Percentiles rank a stretch among this genome's conserved stretches.
These are phyloP conservation scores for Dryocosmus kuriphilus DNA, from an alignment of 2,888 invertebrate species.

Conservation along the genomic window DNA sequence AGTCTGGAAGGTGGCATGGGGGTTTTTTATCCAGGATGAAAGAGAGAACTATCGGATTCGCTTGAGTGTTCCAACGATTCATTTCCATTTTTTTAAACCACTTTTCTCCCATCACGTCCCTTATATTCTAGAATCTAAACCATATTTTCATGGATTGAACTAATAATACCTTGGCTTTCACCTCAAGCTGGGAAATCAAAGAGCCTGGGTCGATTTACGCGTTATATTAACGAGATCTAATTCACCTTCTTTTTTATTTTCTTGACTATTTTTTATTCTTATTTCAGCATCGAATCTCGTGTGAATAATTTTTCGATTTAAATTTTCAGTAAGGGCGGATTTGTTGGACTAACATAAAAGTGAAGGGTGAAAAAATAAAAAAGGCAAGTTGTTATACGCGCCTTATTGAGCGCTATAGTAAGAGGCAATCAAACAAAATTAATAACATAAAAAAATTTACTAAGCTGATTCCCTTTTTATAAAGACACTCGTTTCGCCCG, in stretches of 20 bases:
- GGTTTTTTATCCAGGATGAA: slow-evolving; percentile 10
- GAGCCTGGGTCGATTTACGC: not conserved
- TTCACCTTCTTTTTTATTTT: not conserved
- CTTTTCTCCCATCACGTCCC: slow-evolving; percentile 32
- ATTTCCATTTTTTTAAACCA: slow-evolving; percentile 47
- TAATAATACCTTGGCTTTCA: slow-evolving; percentile 22
- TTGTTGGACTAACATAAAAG: no score
- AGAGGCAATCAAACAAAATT: no score
- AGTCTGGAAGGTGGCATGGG: not conserved
- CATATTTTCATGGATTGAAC: slow-evolving; percentile 22
- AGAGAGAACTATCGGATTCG: slow-evolving; percentile 46
- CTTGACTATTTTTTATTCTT: not conserved
- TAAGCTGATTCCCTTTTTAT: no score
- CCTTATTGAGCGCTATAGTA: no score
- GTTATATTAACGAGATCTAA: not conserved
- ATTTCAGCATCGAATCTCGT: no score
- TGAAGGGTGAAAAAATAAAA: no score
- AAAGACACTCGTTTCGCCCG: no score
- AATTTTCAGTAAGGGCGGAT: no score
- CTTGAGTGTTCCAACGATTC: slow-evolving; percentile 49
- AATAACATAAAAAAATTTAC: no score
- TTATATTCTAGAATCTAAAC: slow-evolving; percentile 38
- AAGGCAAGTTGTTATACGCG: no score
- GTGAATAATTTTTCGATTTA: no score
- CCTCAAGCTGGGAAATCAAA: slow-evolving; percentile 16